Evolutionary conservation across 2,113 vertebrate genomes (phyloP).

Genomic region (Clarias gariepinus): DNA sequence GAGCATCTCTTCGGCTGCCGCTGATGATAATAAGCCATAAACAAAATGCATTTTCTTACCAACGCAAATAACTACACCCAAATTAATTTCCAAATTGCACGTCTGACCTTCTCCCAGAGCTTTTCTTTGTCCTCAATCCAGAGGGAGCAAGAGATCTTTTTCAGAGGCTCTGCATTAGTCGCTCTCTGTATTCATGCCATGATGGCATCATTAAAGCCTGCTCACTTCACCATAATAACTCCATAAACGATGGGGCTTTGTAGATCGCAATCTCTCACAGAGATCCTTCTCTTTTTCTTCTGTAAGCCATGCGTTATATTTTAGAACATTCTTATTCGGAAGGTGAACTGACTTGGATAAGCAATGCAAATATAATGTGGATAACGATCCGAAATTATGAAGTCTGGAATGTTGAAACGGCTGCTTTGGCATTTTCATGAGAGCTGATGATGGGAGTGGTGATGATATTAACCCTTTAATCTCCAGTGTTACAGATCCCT

Average conservation of each 20-base stretch:
- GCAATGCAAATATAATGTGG: conserved; percentile 33
- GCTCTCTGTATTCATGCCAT: conserved; percentile 35
- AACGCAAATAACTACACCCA: conserved; percentile 11
- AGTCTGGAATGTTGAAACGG: not conserved
- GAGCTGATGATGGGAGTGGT: not conserved
- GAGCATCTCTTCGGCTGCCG: conserved; percentile 14
- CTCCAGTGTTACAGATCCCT: no score
- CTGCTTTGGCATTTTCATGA: not conserved
- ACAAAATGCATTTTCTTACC: conserved; percentile 28
- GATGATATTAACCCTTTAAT: not conserved
- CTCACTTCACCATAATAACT: conserved; percentile 45
- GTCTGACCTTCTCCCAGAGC: conserved; percentile 27
- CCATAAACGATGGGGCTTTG: conserved; percentile 28
- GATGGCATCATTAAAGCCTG: conserved; percentile 29
- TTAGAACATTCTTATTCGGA: conserved; percentile 23
- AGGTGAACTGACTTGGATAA: conserved; percentile 9
- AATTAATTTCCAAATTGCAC: conserved; percentile 17
- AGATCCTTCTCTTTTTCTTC: not conserved
- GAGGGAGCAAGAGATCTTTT: conserved; percentile 3
- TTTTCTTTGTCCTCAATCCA: conserved; percentile 19
- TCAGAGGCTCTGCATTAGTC: conserved; percentile 1
- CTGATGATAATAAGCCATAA: conserved; percentile 34
- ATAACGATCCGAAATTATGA: conserved; percentile 25
- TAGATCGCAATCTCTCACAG: conserved; percentile 26
- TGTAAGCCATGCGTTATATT: not conserved